Evolutionary conservation across 1,140 invertebrate species (phyloP).

Genomic region (Galleria mellonella): DNA sequence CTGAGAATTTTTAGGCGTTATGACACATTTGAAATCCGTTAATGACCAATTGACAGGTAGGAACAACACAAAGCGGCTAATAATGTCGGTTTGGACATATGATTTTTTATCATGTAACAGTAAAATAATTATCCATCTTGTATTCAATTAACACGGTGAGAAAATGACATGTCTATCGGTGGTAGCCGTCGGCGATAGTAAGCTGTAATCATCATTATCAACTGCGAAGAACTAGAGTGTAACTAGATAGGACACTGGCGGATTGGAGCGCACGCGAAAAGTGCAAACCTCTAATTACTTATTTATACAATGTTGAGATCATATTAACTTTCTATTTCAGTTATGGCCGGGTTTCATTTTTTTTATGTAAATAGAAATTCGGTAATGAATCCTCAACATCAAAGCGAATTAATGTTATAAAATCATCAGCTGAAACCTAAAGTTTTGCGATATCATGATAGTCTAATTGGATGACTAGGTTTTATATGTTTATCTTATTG

Average conservation of each 20-base stretch:
- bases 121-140: constrained; percentile 33
- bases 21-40: no score
- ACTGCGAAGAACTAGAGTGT: constrained; percentile 6
- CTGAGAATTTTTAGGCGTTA: no score
- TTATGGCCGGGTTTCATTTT: not conserved
- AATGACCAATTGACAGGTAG: no score
- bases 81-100: constrained; percentile 10
- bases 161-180: constrained; percentile 51
- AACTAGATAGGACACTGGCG: constrained; percentile 24
- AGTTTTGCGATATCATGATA: no score
- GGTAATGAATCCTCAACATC: no score
- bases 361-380: no score
- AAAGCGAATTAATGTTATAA: no score
- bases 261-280: not conserved
- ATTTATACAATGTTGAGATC: constrained; percentile 1
- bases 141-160: constrained; percentile 53
- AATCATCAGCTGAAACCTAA: no score
- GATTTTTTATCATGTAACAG: constrained; percentile 17
- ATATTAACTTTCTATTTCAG: constrained; percentile 4
- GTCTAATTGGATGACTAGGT: no score
- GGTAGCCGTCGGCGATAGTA: constrained; percentile 17
- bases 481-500: no score
- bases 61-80: not conserved
- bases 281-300: constrained; percentile 1
- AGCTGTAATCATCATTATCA: constrained; percentile 29